Evolutionary conservation across 64 coral and sea anemone genomes (phyloP).

Genomic region (Anthopleura sola): DNA sequence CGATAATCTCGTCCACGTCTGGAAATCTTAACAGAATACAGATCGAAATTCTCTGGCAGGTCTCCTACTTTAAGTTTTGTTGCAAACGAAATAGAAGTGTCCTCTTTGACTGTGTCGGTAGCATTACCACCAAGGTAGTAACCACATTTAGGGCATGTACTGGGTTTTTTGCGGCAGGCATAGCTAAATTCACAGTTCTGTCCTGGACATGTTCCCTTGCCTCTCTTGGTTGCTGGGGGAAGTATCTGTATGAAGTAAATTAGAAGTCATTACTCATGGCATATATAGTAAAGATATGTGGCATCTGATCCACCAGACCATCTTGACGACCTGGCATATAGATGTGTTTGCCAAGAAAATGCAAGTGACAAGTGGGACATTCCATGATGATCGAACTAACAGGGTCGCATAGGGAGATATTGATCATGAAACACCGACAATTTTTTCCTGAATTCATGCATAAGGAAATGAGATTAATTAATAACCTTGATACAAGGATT

Average conservation of each 20-base stretch:
- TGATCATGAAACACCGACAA: too few relatives aligned
- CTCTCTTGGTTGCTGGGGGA: constrained; percentile 17
- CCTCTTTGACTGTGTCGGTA: constrained; percentile 17
- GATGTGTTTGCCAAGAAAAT: too few relatives aligned
- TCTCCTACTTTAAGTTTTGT: constrained; percentile 22
- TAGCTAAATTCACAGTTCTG: constrained; percentile 18
- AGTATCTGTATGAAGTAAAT: neutral
- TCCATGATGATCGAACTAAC: too few relatives aligned
- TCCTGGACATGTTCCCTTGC: constrained; percentile 25
- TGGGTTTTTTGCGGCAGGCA: constrained; percentile 21
- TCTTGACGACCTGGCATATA: too few relatives aligned
- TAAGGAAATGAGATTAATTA: too few relatives aligned
- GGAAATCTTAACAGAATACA: constrained; percentile 29
- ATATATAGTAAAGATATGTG: too few relatives aligned
- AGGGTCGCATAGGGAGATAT: too few relatives aligned
- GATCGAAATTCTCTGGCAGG: constrained; percentile 2
- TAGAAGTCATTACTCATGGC: neutral
- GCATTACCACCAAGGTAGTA: constrained; percentile 27
- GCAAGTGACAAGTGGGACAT: too few relatives aligned
- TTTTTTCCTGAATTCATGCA: too few relatives aligned
- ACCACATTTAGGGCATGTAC: constrained; percentile 24
- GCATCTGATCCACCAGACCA: too few relatives aligned
- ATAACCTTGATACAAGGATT: too few relatives aligned
- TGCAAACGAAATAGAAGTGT: constrained; percentile 9
- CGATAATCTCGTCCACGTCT: constrained; percentile 24